phyloP scores from a whole-genome alignment of 1,140 invertebrate genomes.

The Papilio glaucus region DNA sequence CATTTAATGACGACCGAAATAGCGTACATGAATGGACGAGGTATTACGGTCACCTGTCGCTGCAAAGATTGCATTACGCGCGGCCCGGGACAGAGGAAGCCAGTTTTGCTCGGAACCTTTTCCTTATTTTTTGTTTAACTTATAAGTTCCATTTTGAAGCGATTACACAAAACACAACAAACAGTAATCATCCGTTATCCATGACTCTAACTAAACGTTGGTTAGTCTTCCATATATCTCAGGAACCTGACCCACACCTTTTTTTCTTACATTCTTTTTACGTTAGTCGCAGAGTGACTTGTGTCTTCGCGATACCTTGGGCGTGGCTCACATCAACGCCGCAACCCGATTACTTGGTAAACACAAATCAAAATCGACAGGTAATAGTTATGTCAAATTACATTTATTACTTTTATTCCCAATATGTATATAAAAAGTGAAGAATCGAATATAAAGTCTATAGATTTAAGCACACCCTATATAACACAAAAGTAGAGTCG shows the following conservation, averaged over 20 bases:
- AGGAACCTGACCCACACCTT: too few relatives aligned
- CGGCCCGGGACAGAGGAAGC: not conserved
- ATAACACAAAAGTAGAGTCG: not conserved
- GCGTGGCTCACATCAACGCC: too few relatives aligned
- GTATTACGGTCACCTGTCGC: constrained; percentile 32
- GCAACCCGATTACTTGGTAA: too few relatives aligned
- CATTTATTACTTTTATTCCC: too few relatives aligned
- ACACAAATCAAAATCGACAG: too few relatives aligned
- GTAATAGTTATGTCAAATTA: too few relatives aligned
- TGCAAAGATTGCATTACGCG: constrained; percentile 14
- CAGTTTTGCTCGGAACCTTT: not conserved
- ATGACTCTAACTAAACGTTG: not conserved
- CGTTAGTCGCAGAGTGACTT: too few relatives aligned
- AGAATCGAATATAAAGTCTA: too few relatives aligned
- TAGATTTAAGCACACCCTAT: too few relatives aligned
- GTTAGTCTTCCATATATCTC: not conserved
- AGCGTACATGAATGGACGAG: constrained; percentile 20
- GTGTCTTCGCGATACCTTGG: too few relatives aligned
- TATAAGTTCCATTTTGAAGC: not conserved
- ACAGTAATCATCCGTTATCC: not conserved
- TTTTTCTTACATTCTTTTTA: too few relatives aligned
- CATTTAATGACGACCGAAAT: constrained; percentile 28
- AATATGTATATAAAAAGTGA: too few relatives aligned
- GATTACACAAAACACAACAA: not conserved
- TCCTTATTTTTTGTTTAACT: not conserved